phyloP scores from a whole-genome alignment of 2,888 invertebrate genomes.

The Galeopsomyia nigrocyanea region DNA sequence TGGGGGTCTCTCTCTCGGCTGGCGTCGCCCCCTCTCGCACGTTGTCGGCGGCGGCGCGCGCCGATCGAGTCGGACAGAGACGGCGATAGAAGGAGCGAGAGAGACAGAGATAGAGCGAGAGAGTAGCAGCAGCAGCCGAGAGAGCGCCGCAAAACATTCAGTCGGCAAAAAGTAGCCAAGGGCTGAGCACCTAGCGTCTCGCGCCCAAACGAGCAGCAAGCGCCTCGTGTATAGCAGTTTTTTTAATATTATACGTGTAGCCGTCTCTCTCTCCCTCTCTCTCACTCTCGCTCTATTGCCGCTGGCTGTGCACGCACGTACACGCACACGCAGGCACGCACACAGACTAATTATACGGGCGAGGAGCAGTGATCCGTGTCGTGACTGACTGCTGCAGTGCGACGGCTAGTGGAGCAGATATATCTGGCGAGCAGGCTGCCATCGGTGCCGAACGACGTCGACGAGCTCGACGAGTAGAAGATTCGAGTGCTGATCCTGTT shows the following conservation, averaged over 20 bases:
- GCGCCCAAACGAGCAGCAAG: constrained; percentile 3
- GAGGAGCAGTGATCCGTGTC: too few relatives aligned
- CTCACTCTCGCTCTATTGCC: background rate
- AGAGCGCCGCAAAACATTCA: constrained; percentile 68
- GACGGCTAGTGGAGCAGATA: too few relatives aligned
- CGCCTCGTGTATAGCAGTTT: too few relatives aligned
- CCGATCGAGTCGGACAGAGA: constrained; percentile 30
- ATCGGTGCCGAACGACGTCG: background rate
- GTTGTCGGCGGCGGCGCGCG: constrained; percentile 17
- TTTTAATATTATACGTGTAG: too few relatives aligned
- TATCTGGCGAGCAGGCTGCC: background rate
- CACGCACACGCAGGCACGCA: constrained; percentile 24
- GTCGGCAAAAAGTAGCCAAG: constrained; percentile 70
- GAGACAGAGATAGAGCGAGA: constrained; percentile 44
- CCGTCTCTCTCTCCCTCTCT: background rate
- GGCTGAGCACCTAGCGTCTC: constrained; percentile 63
- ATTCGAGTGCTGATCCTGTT: too few relatives aligned
- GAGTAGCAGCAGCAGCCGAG: constrained; percentile 38
- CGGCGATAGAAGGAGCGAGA: constrained; percentile 28
- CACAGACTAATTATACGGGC: background rate
- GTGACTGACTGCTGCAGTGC: too few relatives aligned
- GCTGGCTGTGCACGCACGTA: constrained; percentile 31
- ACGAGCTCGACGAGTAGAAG: background rate
- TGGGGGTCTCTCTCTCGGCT: constrained; percentile 47
- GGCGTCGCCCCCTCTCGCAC: constrained; percentile 34